Conservation (phyloP, 37 sponge, comb jelly and placozoan genomes). For the Cladorhizidae sp. region DNA sequence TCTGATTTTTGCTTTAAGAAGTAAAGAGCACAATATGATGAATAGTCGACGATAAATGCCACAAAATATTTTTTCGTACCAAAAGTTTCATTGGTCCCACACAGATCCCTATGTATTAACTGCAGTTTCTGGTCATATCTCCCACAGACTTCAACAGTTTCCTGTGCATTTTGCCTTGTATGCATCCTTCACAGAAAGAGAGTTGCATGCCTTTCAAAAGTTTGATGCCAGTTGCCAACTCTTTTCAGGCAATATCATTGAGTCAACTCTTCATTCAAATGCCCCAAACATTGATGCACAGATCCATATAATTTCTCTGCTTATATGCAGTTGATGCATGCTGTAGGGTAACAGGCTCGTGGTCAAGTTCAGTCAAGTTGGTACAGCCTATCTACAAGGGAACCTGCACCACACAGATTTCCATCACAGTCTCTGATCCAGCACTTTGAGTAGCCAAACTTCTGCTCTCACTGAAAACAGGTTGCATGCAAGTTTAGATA, state of each 20-base stretch:
- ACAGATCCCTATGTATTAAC: constrained; percentile 61
- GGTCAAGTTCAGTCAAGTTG: constrained; percentile 52
- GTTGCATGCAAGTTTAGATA: not conserved
- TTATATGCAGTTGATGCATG: too few species aligned
- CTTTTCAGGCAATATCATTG: too few species aligned
- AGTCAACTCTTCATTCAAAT: constrained; percentile 25
- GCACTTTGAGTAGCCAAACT: constrained; percentile 42
- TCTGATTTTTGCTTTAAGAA: too few species aligned
- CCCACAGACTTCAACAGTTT: constrained; percentile 47
- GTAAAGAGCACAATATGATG: constrained; percentile 55
- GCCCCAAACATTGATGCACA: constrained; percentile 63
- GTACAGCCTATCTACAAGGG: constrained; percentile 45
- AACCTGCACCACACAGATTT: constrained; percentile 40
- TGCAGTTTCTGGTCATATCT: constrained; percentile 40
- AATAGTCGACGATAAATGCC: constrained; percentile 66
- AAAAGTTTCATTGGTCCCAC: constrained; percentile 66
- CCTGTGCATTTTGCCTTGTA: constrained; percentile 54
- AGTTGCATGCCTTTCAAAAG: constrained; percentile 3
- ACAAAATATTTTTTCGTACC: constrained; percentile 71
- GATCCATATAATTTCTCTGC: constrained; percentile 3
- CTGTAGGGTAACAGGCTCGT: constrained; percentile 6
- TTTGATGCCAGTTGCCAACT: too few species aligned
- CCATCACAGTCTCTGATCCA: constrained; percentile 45
- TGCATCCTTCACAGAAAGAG: constrained; percentile 65
- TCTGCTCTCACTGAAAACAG: too few species aligned